phyloP scores from a whole-genome alignment of 2,113 vertebrate genomes.

The Gavia stellata region DNA sequence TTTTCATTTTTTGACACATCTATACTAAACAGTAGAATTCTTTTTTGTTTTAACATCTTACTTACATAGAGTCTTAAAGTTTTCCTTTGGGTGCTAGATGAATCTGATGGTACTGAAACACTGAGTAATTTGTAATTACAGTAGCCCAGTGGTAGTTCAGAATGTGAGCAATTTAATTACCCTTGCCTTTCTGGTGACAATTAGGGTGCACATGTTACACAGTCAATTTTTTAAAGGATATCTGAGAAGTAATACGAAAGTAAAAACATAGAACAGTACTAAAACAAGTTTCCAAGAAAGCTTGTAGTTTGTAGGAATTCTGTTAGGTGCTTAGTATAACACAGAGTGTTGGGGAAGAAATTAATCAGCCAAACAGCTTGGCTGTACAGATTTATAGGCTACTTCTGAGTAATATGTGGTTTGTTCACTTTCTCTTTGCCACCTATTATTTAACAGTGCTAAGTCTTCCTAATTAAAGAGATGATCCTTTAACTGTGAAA shows the following conservation, averaged over 20 bases:
- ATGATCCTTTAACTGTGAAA: constrained; percentile 52
- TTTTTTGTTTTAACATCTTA: not conserved
- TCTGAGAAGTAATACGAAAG: not conserved
- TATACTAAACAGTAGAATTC: not conserved
- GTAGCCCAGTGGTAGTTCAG: not conserved
- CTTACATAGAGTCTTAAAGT: not conserved
- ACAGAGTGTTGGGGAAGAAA: not conserved
- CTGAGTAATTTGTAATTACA: not conserved
- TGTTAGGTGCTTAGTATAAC: not conserved
- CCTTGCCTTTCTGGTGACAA: not conserved
- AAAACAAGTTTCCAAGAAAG: not conserved
- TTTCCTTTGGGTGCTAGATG: not conserved
- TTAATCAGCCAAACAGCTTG: constrained; percentile 42
- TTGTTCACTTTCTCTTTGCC: constrained; percentile 20
- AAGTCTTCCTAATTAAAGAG: constrained; percentile 57
- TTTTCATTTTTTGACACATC: not conserved
- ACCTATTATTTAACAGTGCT: not conserved
- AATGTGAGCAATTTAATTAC: not conserved
- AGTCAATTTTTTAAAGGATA: not conserved
- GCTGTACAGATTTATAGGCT: constrained; percentile 17
- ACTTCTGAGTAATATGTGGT: not conserved
- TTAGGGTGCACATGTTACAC: not conserved
- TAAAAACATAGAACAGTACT: not conserved
- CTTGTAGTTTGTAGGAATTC: not conserved
- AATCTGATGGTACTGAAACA: not conserved